Evolutionary conservation across 1,140 invertebrate species (phyloP).

Genomic region (Chelonus insularis): DNA sequence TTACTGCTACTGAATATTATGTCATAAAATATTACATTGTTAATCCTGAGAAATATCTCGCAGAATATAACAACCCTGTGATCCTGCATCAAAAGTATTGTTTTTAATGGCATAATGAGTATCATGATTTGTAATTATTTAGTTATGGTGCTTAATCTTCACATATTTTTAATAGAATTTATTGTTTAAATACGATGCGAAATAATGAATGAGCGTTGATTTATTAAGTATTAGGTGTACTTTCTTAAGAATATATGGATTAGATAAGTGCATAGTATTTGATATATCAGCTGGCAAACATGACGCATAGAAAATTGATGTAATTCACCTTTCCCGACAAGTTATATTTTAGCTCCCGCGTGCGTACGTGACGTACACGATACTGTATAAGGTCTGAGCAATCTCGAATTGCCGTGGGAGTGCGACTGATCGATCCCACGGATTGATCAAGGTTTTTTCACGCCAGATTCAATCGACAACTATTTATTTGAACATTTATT

Average conservation of each 20-base stretch:
- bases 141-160: too few relatives aligned
- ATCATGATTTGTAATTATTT: too few relatives aligned
- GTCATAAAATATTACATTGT: constrained; percentile 12
- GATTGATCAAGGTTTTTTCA: constrained; percentile 48
- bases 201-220: neutral
- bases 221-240: too few relatives aligned
- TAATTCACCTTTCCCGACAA: constrained; percentile 19
- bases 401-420: constrained; percentile 44
- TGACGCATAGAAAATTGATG: constrained; percentile 21
- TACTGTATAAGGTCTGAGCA: constrained; percentile 36
- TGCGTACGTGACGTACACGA: constrained; percentile 25
- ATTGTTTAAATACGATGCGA: neutral
- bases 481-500: constrained; percentile 6
- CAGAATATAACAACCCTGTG: too few relatives aligned
- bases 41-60: constrained; percentile 12
- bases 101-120: neutral
- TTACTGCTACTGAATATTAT: constrained; percentile 5
- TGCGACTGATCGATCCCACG: constrained; percentile 46
- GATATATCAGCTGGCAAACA: constrained; percentile 18
- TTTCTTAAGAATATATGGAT: too few relatives aligned
- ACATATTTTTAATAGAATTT: too few relatives aligned
- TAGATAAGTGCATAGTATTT: too few relatives aligned
- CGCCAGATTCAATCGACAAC: constrained; percentile 35
- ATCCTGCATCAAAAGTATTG: neutral
- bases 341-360: constrained; percentile 5